Percentiles rank a stretch among this genome's conserved stretches.
Conservation (phyloP, 2,797 vertebrate species). For the Rachycentron canadum region DNA sequence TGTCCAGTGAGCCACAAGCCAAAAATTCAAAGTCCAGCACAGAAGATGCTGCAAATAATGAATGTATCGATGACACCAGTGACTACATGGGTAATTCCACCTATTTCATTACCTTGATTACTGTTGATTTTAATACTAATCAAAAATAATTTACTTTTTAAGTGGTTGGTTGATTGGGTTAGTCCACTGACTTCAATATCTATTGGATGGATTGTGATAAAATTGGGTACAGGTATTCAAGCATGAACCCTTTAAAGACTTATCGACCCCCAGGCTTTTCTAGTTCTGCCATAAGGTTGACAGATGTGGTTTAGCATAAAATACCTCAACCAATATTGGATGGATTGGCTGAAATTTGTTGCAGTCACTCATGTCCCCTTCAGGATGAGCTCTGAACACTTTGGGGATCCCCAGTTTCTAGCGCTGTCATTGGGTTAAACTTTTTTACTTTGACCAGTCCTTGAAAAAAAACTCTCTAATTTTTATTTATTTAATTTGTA, state of each 20-base stretch:
- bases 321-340: too few species aligned
- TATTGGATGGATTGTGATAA: neutral
- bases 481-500: too few species aligned
- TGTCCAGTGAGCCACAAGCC: slow-evolving; percentile 28
- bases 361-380: too few species aligned
- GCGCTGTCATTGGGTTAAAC: too few species aligned
- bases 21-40: slow-evolving; percentile 39
- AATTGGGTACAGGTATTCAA: neutral
- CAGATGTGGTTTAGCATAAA: too few species aligned
- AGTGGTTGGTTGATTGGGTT: neutral
- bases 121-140: neutral
- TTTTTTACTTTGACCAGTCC: too few species aligned
- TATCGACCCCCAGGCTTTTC: neutral
- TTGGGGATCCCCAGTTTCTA: too few species aligned
- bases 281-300: neutral
- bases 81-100: slow-evolving; percentile 78
- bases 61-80: slow-evolving; percentile 25
- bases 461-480: too few species aligned
- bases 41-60: neutral
- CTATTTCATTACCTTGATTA: neutral
- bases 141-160: neutral
- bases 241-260: neutral
- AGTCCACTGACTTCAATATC: neutral
- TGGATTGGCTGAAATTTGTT: too few species aligned
- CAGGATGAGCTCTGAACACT: too few species aligned